Base-by-base conservation (phyloP, 2,888 invertebrate genomes). In the Temnothorax ravouxi region DNA sequence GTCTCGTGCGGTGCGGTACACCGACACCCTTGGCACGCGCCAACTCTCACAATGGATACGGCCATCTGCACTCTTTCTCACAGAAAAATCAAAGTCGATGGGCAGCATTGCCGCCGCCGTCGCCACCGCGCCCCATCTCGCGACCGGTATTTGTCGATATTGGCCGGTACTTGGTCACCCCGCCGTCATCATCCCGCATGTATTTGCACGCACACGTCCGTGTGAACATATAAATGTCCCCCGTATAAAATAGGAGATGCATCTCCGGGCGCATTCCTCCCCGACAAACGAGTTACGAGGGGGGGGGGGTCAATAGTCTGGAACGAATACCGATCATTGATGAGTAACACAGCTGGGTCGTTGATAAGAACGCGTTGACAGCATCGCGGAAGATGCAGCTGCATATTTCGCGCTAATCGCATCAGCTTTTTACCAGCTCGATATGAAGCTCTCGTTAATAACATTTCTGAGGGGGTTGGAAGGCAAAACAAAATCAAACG, bases 41-140 rank as follows among this genome's bases (percentile, higher is more conserved):
- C 93, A 89, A 84, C 88, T 88, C 89, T 87, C 84, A 93, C 91
- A 93, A 92, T 93, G 85, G 87, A 76, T 85, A 83, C 87, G 84
- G 88, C 92, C 93, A 93, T 93, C 93, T 93, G 93, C 92, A 92
- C 92, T 92, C 91, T 88, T 92, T 93, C 90, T 91, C 90, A 90
- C 89, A 88, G 87, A 90, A 91, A 92, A 93, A 93, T 92, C 92
- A 91, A 91, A 91, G 90, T 88, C 88, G 88, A 83, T 86, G 84
- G 87, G 76, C 81, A 69, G 84, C 87, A 77, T 66, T 52, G 54
- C 76, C 56, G 54, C 85, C 82, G 66, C 85, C 82, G 66, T 52
- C 74, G 50, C 13, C 69, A 13, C 34, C 34, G 21, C 21, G 77
- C 76, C 81, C 25, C 25, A 44, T 21, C 81, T 71, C 67, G 83